Conservation (phyloP, 1,140 invertebrate genomes). For the Drosophila leontia region DNA sequence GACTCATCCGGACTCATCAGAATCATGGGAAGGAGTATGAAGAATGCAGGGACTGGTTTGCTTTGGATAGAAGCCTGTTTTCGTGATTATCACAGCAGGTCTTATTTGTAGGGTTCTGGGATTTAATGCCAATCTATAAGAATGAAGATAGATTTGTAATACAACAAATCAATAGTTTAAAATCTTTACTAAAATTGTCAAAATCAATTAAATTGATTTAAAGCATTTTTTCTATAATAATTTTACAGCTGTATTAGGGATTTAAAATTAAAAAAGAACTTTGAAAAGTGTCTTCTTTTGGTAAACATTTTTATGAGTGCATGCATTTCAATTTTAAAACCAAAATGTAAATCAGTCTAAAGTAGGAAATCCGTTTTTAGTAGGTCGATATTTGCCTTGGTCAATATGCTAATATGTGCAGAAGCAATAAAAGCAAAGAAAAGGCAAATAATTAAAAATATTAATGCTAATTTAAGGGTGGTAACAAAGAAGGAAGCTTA, state of each 20-base stretch:
- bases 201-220: not conserved
- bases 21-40: not conserved
- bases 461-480: not conserved
- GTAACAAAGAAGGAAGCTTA: not conserved
- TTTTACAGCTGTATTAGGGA: not conserved
- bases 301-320: too few species aligned
- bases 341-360: not conserved
- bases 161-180: not conserved
- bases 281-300: too few species aligned
- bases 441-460: constrained; percentile 1
- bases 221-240: not conserved
- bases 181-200: not conserved
- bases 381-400: constrained; percentile 6
- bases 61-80: not conserved
- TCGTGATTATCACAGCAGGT: constrained; percentile 31
- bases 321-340: constrained; percentile 8
- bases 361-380: constrained; percentile 2
- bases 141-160: not conserved
- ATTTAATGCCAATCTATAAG: not conserved
- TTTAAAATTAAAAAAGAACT: too few species aligned
- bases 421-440: not conserved
- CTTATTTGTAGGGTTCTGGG: not conserved
- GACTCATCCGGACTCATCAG: constrained; percentile 26
- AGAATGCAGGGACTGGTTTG: not conserved
- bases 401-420: not conserved